These are phyloP conservation scores for Herminia tarsipennalis DNA, from an alignment of 2,888 invertebrate genomes.

Conservation along the genomic window DNA sequence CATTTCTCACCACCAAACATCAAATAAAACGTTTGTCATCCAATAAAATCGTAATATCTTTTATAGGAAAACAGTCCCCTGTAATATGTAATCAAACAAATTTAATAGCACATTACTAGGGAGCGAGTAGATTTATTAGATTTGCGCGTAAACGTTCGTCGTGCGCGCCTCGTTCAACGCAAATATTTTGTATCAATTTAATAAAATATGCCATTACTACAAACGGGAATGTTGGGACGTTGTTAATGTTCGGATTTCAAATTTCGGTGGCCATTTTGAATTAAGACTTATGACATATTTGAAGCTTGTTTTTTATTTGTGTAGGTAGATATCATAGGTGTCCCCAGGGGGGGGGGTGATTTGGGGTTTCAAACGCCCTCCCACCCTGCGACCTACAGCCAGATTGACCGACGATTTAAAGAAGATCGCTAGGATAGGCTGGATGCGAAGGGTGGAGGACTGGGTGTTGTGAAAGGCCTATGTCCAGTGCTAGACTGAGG, in stretches of 20 bases:
- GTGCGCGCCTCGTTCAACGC: conserved; percentile 19
- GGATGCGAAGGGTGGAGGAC: too few species aligned
- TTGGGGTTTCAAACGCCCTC: too few species aligned
- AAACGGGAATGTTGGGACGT: conserved; percentile 8
- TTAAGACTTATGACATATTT: not conserved
- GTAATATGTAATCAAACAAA: conserved; percentile 30
- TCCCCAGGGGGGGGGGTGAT: too few species aligned
- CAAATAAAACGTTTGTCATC: conserved; percentile 21
- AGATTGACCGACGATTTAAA: too few species aligned
- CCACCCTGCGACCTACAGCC: too few species aligned
- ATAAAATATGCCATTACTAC: conserved; percentile 34
- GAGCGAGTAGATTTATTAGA: conserved; percentile 31
- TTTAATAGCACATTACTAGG: conserved; percentile 30
- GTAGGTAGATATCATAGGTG: not conserved
- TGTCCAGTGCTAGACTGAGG: too few species aligned
- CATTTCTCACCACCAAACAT: conserved; percentile 3
- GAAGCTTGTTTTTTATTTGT: not conserved
- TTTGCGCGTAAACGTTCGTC: conserved; percentile 22
- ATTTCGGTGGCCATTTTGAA: conserved; percentile 12
- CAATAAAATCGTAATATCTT: conserved; percentile 33
- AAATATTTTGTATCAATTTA: conserved; percentile 37
- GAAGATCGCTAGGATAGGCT: too few species aligned
- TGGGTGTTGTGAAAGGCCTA: too few species aligned
- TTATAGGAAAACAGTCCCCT: conserved; percentile 22
- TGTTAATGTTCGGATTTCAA: conserved; percentile 14